Evolutionary conservation across 2,113 vertebrate genomes (phyloP).

Genomic region (Micronycteris hirsuta): DNA sequence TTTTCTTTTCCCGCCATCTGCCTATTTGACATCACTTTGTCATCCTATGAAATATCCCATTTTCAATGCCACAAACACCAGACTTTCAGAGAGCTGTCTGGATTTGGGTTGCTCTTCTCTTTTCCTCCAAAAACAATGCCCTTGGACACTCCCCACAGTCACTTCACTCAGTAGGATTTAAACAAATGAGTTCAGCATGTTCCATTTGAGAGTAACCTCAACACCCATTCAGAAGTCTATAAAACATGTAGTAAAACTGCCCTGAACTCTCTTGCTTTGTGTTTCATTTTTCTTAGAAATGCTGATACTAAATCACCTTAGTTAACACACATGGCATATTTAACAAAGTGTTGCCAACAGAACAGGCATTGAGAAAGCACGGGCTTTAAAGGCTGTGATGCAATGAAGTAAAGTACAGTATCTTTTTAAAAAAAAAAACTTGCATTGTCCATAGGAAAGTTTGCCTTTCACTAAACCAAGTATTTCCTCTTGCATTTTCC

Average conservation of each 20-base stretch:
- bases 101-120: neutral
- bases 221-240: neutral
- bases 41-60: neutral
- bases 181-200: neutral
- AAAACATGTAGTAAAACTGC: neutral
- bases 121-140: neutral
- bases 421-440: neutral
- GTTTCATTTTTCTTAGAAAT: neutral
- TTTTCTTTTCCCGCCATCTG: neutral
- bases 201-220: neutral
- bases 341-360: conserved; percentile 7
- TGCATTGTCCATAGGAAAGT: conserved; percentile 15
- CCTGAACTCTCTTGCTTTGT: neutral
- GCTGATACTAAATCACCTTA: neutral
- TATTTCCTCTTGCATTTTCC: conserved; percentile 55
- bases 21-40: neutral
- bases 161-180: neutral
- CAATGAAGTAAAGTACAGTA: neutral
- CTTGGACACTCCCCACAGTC: neutral
- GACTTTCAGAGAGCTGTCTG: neutral
- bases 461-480: conserved; percentile 57
- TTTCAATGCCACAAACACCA: neutral
- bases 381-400: conserved; percentile 38
- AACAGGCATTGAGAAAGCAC: conserved; percentile 21
- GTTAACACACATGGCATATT: conserved; percentile 23